Conservation (phyloP, 2,888 invertebrate genomes). For the Leptinotarsa juncta region DNA sequence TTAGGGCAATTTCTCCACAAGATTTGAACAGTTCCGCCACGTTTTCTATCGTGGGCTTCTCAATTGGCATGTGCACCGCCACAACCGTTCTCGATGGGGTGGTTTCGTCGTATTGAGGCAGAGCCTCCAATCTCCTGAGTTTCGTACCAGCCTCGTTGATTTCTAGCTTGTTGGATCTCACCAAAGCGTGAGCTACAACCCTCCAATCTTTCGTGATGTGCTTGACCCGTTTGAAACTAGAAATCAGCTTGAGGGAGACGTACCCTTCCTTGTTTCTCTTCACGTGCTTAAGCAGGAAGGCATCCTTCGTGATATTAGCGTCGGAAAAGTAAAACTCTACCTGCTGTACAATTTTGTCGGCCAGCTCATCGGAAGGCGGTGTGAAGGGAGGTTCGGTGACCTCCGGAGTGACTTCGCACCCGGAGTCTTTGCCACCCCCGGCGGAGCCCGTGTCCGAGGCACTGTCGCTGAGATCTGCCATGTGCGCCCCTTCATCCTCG, state of each 20-base stretch:
- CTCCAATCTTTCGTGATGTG: conserved; percentile 95
- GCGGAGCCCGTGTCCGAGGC: conserved; percentile 74
- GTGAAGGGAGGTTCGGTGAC: conserved; percentile 72
- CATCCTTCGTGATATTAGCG: conserved; percentile 94
- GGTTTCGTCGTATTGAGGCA: conserved; percentile 92
- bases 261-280: conserved; percentile 95
- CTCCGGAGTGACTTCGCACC: conserved; percentile 73
- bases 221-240: conserved; percentile 95
- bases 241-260: conserved; percentile 93
- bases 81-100: conserved; percentile 92
- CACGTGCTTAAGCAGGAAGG: conserved; percentile 94
- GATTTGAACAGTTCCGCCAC: conserved; percentile 91
- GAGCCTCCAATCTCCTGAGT: conserved; percentile 83
- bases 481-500: conserved; percentile 72
- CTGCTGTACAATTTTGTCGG: conserved; percentile 83
- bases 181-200: conserved; percentile 88
- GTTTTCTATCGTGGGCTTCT: conserved; percentile 87
- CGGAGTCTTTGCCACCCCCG: conserved; percentile 76
- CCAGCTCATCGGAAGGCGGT: conserved; percentile 81
- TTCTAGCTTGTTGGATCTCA: conserved; percentile 82
- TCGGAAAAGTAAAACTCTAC: conserved; percentile 98
- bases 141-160: conserved; percentile 93
- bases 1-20: conserved; percentile 91
- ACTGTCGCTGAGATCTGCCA: conserved; percentile 75
- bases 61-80: conserved; percentile 85